Evolutionary conservation across 1,140 invertebrate species (phyloP), one percentile per base, ranked within the genome.

Genomic region (Aethina tumida): DNA sequence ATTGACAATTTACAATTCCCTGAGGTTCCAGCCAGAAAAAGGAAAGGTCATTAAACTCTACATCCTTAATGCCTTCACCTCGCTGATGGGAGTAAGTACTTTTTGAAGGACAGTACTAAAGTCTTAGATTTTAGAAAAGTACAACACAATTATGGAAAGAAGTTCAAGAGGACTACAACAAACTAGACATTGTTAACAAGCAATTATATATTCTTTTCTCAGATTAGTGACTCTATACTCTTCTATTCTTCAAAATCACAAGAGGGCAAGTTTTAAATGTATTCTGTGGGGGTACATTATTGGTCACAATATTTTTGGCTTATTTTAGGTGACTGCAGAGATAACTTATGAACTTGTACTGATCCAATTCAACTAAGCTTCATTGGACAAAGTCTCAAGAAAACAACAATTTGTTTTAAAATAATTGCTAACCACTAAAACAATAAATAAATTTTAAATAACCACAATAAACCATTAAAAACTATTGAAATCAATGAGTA

Each of bases 321-420:
- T 51, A 36, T 67, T 68, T 45, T 50, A 80, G 77, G 71, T 79
- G n/a, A 75, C 75, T 22, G 75, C 75, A 31, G 78, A 76, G 3
- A 72, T 79, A 2, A 79, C 77, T 4, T 80, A 80, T 45, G 77
- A 79, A 55, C 57, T 80, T 1, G 74, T 80, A 27, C 58, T 79
- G 19, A 64, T 79, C 16, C 76, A 80, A 41, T 75, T 79, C 40
- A 77, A 74, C 41, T 26, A 37, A 13, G 15, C 7, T 29, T 37
- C 35, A 20, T 13, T 37, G 3, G 26, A 37, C 8, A 27, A 26
- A 15, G 2, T 29, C 26, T 29, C 15, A 18, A 8, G 26, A 29
- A 14, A 37, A 37, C 15, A 15, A 37, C 35, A 2, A 29, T 37
- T 5, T 37, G 35, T 37, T 27, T 37, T 14, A 28, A 29, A 24